Conservation (phyloP, 2,888 invertebrate genomes). For the Latrodectus hesperus region DNA sequence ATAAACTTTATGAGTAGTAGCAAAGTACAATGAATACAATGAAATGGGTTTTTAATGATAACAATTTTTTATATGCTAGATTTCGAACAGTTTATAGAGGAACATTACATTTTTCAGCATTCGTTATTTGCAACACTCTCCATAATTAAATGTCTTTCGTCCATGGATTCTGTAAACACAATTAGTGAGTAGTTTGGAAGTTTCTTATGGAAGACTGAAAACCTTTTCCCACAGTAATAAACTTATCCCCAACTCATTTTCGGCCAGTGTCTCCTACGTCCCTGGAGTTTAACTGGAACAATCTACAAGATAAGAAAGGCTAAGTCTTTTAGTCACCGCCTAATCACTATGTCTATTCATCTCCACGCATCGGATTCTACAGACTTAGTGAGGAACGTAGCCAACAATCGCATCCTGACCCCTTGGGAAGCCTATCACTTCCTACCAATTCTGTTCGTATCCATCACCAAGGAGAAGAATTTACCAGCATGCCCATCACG, state of each 20-base stretch:
- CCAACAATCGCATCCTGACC: neutral
- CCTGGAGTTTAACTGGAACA: neutral
- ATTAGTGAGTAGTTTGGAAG: too few species aligned
- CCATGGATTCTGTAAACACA: too few species aligned
- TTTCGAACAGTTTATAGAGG: too few species aligned
- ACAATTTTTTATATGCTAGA: too few species aligned
- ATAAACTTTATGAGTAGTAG: too few species aligned
- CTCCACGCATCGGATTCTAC: neutral
- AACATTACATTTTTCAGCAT: too few species aligned
- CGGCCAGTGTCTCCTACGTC: neutral
- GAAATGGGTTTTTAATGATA: too few species aligned
- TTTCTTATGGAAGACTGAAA: too few species aligned
- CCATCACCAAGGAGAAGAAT: slow-evolving; percentile 32
- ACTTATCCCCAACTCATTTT: neutral
- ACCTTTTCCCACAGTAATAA: too few species aligned
- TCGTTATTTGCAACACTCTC: too few species aligned
- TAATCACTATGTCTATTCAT: slow-evolving; percentile 3
- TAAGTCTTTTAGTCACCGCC: neutral
- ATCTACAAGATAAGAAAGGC: neutral
- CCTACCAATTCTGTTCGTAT: slow-evolving; percentile 42
- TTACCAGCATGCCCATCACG: slow-evolving; percentile 13
- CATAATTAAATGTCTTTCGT: too few species aligned
- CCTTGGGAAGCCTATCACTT: slow-evolving; percentile 35
- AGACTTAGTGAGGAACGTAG: slow-evolving; percentile 7
- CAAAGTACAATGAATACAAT: too few species aligned